phyloP scores from a whole-genome alignment of 2,797 vertebrate genomes.

The Melanotaenia maccullochi region DNA sequence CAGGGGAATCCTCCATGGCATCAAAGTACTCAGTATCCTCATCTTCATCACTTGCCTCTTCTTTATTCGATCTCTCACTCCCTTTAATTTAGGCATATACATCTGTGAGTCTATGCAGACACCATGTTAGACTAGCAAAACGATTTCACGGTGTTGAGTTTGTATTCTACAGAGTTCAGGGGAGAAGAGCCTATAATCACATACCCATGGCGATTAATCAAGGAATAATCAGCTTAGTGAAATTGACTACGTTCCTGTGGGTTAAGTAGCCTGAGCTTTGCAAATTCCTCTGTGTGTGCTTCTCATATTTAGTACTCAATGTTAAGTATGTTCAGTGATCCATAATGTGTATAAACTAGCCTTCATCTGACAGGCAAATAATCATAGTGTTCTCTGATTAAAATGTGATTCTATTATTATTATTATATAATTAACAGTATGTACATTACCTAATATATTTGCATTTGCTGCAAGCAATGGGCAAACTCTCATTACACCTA shows the following conservation, averaged over 20 bases:
- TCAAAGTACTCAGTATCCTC: slow-evolving; percentile 98
- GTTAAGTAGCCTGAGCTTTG: slow-evolving; percentile 46
- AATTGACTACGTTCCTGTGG: slow-evolving; percentile 60
- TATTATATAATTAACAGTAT: background rate
- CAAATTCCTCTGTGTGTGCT: slow-evolving; percentile 15
- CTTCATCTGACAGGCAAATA: slow-evolving; percentile 10
- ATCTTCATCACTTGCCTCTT: slow-evolving; percentile 98
- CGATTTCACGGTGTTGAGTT: slow-evolving; percentile 12
- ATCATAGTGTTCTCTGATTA: background rate
- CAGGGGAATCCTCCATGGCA: slow-evolving; percentile 97
- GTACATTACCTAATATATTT: background rate
- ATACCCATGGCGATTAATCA: slow-evolving; percentile 64
- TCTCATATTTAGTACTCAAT: slow-evolving; percentile 23
- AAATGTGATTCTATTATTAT: background rate
- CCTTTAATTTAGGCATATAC: slow-evolving; percentile 66
- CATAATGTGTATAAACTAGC: slow-evolving; percentile 10
- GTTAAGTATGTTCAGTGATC: slow-evolving; percentile 20
- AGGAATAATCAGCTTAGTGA: slow-evolving; percentile 68
- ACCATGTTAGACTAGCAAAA: slow-evolving; percentile 8
- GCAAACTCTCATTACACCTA: background rate
- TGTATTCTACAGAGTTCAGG: slow-evolving; percentile 36
- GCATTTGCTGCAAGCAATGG: background rate
- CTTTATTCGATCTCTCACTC: slow-evolving; percentile 86
- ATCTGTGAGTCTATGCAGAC: slow-evolving; percentile 29
- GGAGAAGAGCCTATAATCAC: slow-evolving; percentile 54